Base-by-base conservation (phyloP, 2,797 vertebrate genomes). In the Semotilus atromaculatus region DNA sequence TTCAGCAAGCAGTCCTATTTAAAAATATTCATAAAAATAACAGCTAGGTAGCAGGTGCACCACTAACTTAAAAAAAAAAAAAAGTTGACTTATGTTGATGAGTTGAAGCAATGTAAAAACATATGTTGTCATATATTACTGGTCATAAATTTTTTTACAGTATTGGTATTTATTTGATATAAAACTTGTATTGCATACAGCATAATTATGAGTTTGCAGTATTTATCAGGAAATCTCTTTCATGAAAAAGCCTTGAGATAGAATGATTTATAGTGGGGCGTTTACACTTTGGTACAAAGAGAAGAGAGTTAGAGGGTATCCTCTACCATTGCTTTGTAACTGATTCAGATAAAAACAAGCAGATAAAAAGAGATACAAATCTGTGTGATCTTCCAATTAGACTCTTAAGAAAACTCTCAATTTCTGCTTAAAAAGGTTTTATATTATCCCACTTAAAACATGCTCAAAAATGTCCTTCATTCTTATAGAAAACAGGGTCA, bases 161-260 rank as follows among this genome's bases (percentile, higher is more conserved):
- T 48, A 14, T 40, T 76, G 26, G 38, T 60, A 40, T 84, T 76
- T 71, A 10, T 77, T 51, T 80, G 58, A 73, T 29, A 53, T 58
- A 3, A 6, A 64, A 76, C 58, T 72, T 76, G 29, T 34, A n/a
- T 70, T 74, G 34, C 18, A 18, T 68, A 26, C 51, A 58, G n/a
- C 36, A 71, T 80, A 82, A 86, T 83, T 81, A 55, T 26, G 83
- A 78, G 38, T 84, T 82, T 74, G 29, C 60, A 7, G 80, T 58
- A 36, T 73, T 26, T 72, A 76, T 70, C n/a, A 29, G 31, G 19
- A 77, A 81, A 31, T 80, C 31, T 53, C 70, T 84, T 43, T 66
- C 70, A 58, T 18, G 55, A 80, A 75, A 55, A n/a, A 53, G 58
- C 55, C 34, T 73, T 6, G 48, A 40, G 85, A 76, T 68, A 79